Evolutionary conservation across 2,888 invertebrate genomes (phyloP), one percentile per base, ranked within the genome.

Genomic region (Sclerodermus sp.): DNA sequence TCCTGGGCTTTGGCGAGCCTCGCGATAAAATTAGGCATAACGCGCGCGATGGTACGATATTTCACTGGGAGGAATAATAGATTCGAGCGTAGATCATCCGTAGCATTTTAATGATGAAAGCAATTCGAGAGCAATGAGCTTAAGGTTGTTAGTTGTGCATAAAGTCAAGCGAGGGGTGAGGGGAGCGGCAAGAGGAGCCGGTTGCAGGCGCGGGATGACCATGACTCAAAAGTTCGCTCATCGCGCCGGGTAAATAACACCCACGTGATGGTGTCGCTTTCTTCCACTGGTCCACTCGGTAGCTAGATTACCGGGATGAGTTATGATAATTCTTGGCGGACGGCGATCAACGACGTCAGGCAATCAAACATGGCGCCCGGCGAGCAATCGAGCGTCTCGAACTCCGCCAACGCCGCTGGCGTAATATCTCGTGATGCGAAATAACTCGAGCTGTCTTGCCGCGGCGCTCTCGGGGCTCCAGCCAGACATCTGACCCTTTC

Each of bases 321-420:
- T 72, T 73, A 73, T 73, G 73, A 73, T 73, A 69, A 74, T 73
- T 74, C 62, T 64, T 65, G 66, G 66, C 67, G 65, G 73, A 70
- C 70, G 66, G 67, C 70, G 71, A 72, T 72, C 73, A 73, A 73
- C 72, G 68, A 68, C 71, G 67, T 67, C 68, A 66, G 60, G 70
- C 70, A 73, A 75, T 75, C 74, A 75, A 75, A 75, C 68, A 73
- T 72, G 71, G 71, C 71, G 71, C 70, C 68, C 68, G 68, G 58
- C 46, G 44, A 50, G 63, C 67, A 68, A 71, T 69, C 70, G 71
- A 66, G 68, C 66, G 69, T 67, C 70, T 64, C 66, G 55, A 66
- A 66, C 58, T 60, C 61, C 71, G 68, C 68, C 68, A 66, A 70
- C 70, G 68, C 68, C 67, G 65, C 52, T 45, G 51, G 62, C 46